Percentiles rank a stretch among this genome's conserved stretches.
These are phyloP conservation scores for Heliconius aoede DNA, from an alignment of 2,888 invertebrate genomes.

Conservation along the genomic window DNA sequence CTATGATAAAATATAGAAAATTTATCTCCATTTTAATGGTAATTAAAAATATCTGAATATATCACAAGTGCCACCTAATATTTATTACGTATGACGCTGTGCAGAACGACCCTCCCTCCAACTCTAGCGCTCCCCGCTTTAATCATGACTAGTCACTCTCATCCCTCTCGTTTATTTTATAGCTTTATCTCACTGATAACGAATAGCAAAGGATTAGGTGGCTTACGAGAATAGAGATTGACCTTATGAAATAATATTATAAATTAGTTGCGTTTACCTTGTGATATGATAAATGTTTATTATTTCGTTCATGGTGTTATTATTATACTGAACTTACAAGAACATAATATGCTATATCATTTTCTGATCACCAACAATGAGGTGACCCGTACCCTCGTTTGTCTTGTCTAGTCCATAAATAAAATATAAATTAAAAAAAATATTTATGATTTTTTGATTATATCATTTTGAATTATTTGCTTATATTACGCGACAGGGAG, in stretches of 20 bases:
- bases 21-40: not conserved
- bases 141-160: constrained; percentile 41
- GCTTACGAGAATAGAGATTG: constrained; percentile 15
- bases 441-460: too few species aligned
- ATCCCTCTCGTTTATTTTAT: constrained; percentile 40
- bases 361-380: too few species aligned
- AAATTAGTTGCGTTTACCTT: not conserved
- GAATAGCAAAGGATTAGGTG: constrained; percentile 23
- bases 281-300: not conserved
- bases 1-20: not conserved
- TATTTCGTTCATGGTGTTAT: too few species aligned
- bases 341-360: too few species aligned
- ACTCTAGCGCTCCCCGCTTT: constrained; percentile 33
- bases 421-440: too few species aligned
- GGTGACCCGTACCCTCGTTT: too few species aligned
- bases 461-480: too few species aligned
- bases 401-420: too few species aligned
- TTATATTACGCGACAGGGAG: too few species aligned
- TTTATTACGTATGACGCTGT: not conserved
- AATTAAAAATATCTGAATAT: not conserved
- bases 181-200: constrained; percentile 40
- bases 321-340: too few species aligned
- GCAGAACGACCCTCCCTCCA: constrained; percentile 18
- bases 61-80: not conserved
- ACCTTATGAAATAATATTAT: constrained; percentile 12